These are phyloP conservation scores for Lycorma delicatula DNA, from an alignment of 1,140 invertebrate species.

Conservation along the genomic window DNA sequence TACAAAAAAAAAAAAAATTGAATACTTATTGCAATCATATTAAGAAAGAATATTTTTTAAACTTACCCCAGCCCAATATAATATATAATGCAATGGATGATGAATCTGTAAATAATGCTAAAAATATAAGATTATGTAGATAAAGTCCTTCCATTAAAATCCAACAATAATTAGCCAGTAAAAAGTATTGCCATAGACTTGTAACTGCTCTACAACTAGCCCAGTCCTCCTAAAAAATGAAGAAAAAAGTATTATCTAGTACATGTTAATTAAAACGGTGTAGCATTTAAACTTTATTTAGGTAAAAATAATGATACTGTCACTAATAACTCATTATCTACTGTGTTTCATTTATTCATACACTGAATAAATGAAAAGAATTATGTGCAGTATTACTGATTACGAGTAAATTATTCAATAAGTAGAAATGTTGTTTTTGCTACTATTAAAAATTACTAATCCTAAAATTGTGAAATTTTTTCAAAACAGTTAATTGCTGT, in stretches of 20 bases:
- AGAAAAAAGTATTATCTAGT: neutral
- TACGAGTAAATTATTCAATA: too few relatives aligned
- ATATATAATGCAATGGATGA: conserved; percentile 57
- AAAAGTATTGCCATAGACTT: conserved; percentile 59
- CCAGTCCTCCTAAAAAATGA: conserved; percentile 46
- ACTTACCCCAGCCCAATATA: conserved; percentile 64
- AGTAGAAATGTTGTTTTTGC: too few relatives aligned
- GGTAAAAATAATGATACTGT: too few relatives aligned
- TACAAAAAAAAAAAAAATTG: neutral
- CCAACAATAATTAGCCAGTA: conserved; percentile 70
- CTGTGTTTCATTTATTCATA: too few relatives aligned
- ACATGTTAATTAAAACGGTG: too few relatives aligned
- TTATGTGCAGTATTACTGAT: too few relatives aligned
- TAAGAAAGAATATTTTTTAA: neutral
- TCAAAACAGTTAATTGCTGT: too few relatives aligned
- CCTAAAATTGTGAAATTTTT: too few relatives aligned
- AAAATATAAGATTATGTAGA: conserved; percentile 67
- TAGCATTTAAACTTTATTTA: too few relatives aligned
- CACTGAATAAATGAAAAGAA: too few relatives aligned
- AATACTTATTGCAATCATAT: neutral
- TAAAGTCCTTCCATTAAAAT: conserved; percentile 76
- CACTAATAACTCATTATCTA: too few relatives aligned
- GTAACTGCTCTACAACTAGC: conserved; percentile 55
- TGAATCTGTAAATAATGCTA: conserved; percentile 60
- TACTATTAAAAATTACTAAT: too few relatives aligned